These are phyloP conservation scores for Liposcelis brunnea DNA, from an alignment of 2,888 invertebrate species.

Conservation along the genomic window DNA sequence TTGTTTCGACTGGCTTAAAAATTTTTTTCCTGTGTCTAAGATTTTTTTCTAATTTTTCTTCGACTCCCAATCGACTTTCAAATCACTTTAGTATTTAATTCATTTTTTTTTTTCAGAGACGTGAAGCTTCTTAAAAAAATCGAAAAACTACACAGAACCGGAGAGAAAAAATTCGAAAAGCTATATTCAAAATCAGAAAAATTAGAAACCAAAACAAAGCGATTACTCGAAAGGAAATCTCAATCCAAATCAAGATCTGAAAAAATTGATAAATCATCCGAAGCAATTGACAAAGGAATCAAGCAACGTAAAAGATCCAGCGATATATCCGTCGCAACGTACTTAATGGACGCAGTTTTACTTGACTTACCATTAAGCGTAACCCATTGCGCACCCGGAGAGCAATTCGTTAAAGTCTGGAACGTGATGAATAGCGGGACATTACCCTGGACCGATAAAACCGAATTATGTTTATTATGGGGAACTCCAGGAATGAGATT, in stretches of 20 bases:
- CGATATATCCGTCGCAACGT: slow-evolving; percentile 11
- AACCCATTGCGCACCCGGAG: slow-evolving; percentile 20
- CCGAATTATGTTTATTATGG: slow-evolving; percentile 27
- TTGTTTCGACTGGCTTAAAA: too few relatives aligned
- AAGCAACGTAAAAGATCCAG: slow-evolving; percentile 7
- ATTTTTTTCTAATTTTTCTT: too few relatives aligned
- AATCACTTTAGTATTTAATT: too few relatives aligned
- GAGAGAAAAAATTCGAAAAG: too few relatives aligned
- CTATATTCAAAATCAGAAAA: too few relatives aligned
- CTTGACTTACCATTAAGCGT: slow-evolving; percentile 6
- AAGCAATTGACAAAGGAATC: neutral
- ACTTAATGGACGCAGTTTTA: slow-evolving; percentile 14
- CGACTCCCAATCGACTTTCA: too few relatives aligned
- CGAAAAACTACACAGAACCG: slow-evolving; percentile 14
- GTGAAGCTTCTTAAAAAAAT: slow-evolving; percentile 16
- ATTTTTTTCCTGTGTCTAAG: too few relatives aligned
- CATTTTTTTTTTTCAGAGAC: slow-evolving; percentile 12
- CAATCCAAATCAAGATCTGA: slow-evolving; percentile 12
- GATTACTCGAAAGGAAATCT: neutral
- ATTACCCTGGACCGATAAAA: slow-evolving; percentile 25
- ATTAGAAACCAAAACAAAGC: too few relatives aligned
- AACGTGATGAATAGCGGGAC: slow-evolving; percentile 26
- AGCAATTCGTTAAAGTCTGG: slow-evolving; percentile 26
- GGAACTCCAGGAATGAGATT: slow-evolving; percentile 26
- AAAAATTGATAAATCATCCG: slow-evolving; percentile 9